Evolutionary conservation across 2,797 vertebrate species (phyloP).

Genomic region (Myotis daubentonii): DNA sequence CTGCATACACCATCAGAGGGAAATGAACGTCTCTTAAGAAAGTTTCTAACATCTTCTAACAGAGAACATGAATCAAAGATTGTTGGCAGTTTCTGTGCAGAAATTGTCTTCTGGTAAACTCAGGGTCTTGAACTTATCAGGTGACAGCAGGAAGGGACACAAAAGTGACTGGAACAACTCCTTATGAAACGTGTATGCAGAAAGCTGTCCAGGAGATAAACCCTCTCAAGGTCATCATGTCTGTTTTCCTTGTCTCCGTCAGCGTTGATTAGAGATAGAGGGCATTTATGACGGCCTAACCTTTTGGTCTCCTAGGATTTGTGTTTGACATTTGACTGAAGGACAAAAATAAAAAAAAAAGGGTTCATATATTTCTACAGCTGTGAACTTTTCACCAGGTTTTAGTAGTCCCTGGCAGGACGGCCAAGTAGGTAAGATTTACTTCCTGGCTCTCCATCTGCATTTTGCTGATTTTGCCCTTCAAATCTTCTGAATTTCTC

Average conservation of each 20-base stretch:
- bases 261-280: conserved; percentile 39
- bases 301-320: conserved; percentile 49
- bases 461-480: background rate
- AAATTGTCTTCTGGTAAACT: conserved; percentile 46
- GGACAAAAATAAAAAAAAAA: background rate
- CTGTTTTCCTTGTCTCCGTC: conserved; percentile 54
- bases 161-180: conserved; percentile 16
- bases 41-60: conserved; percentile 67
- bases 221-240: conserved; percentile 3
- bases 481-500: background rate
- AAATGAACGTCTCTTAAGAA: conserved; percentile 59
- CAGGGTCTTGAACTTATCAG: conserved; percentile 57
- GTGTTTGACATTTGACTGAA: conserved; percentile 16
- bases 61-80: conserved; percentile 51
- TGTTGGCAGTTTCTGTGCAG: conserved; percentile 54
- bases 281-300: conserved; percentile 33
- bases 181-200: background rate
- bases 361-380: background rate
- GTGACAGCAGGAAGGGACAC: conserved; percentile 18
- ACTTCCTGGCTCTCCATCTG: background rate
- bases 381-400: conserved; percentile 20
- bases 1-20: background rate
- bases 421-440: background rate
- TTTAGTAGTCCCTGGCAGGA: background rate
- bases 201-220: background rate